Conservation (phyloP, 1,140 invertebrate genomes). For the Nixonia krombeini region DNA sequence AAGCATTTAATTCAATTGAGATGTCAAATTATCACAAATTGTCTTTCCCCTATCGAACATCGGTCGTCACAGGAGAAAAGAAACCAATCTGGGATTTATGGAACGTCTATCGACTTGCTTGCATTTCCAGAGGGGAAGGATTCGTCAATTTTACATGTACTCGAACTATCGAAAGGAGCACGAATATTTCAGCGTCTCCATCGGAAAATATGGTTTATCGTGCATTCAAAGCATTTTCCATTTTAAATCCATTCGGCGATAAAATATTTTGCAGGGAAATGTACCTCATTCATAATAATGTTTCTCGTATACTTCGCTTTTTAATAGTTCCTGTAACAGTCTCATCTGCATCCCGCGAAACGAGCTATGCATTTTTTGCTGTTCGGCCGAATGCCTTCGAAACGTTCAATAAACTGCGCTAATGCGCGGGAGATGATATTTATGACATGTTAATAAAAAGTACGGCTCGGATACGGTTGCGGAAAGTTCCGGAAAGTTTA, state of each 20-base stretch:
- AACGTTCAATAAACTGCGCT: no score
- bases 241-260: slow-evolving; percentile 18
- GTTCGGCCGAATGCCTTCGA: no score
- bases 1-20: background rate
- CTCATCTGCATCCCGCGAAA: no score
- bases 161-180: slow-evolving; percentile 10
- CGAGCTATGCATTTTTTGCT: no score
- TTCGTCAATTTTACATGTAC: slow-evolving; percentile 31
- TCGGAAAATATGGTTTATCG: slow-evolving; percentile 33
- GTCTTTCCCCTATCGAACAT: background rate
- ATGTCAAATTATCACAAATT: slow-evolving; percentile 1
- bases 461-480: no score
- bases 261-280: background rate
- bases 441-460: no score
- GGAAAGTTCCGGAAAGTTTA: no score
- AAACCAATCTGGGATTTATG: slow-evolving; percentile 46
- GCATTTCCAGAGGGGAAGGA: slow-evolving; percentile 28
- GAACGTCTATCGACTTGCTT: slow-evolving; percentile 43
- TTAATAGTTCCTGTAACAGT: no score
- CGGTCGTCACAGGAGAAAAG: slow-evolving; percentile 15
- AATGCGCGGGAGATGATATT: no score
- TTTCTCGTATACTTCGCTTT: no score
- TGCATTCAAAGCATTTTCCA: slow-evolving; percentile 23
- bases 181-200: slow-evolving; percentile 27
- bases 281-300: no score